Conservation (phyloP, 2,797 vertebrate genomes). For the Menidia menidia region DNA sequence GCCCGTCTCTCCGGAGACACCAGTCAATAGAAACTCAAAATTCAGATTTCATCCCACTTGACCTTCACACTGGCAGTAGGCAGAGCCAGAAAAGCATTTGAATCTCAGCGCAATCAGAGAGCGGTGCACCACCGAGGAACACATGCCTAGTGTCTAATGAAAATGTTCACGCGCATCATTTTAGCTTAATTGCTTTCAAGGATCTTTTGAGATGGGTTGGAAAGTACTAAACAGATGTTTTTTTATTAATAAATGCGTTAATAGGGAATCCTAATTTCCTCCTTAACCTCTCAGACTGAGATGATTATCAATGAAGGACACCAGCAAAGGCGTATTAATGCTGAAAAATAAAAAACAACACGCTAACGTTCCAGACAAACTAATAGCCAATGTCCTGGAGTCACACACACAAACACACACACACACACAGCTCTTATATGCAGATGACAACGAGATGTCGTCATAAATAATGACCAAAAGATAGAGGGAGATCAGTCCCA, state of each 20-base stretch:
- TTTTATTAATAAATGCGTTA: slow-evolving; percentile 67
- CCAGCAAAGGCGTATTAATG: slow-evolving; percentile 27
- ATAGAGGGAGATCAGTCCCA: slow-evolving; percentile 13
- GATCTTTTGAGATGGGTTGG: slow-evolving; percentile 55
- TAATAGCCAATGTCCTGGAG: slow-evolving; percentile 11
- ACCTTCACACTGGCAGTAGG: slow-evolving; percentile 64
- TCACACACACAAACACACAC: too few relatives aligned
- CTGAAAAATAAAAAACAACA: slow-evolving; percentile 21
- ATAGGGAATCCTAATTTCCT: slow-evolving; percentile 67
- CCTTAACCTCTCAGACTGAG: slow-evolving; percentile 46
- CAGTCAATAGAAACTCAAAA: slow-evolving; percentile 69
- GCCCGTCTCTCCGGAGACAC: slow-evolving; percentile 32
- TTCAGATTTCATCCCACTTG: slow-evolving; percentile 73
- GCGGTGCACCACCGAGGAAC: slow-evolving; percentile 35
- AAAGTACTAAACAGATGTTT: slow-evolving; percentile 74
- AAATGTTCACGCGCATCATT: slow-evolving; percentile 65
- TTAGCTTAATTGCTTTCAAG: slow-evolving; percentile 75
- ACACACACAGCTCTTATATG: slow-evolving; percentile 7
- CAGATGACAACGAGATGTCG: slow-evolving; percentile 14
- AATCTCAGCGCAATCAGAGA: slow-evolving; percentile 41
- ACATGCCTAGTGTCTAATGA: slow-evolving; percentile 58
- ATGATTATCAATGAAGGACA: slow-evolving; percentile 58
- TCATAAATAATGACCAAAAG: slow-evolving; percentile 28
- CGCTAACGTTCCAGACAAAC: slow-evolving; percentile 25
- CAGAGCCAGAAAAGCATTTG: slow-evolving; percentile 21